These are phyloP conservation scores for Leptopilina boulardi DNA, from an alignment of 1,140 invertebrate genomes.

Conservation along the genomic window DNA sequence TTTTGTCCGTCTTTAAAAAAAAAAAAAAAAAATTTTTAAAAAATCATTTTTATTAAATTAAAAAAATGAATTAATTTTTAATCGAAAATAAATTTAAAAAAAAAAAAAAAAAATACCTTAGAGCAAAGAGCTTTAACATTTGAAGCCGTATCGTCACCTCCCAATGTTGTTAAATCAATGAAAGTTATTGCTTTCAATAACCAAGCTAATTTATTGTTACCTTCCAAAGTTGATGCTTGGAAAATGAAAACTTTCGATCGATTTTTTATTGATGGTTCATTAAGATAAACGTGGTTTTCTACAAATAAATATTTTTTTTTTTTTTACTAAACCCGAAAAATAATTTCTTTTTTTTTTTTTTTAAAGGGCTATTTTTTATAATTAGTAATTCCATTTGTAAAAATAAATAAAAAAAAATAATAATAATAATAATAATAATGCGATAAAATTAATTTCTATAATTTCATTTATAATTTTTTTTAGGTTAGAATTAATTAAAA, in stretches of 20 bases:
- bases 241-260: not conserved
- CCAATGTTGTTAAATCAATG: conserved; percentile 95
- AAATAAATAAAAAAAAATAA: too few species aligned
- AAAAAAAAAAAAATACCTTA: conserved; percentile 78
- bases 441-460: too few species aligned
- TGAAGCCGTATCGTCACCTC: conserved; percentile 89
- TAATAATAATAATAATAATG: too few species aligned
- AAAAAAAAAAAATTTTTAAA: too few species aligned
- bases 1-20: too few species aligned
- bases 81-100: not conserved
- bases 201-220: conserved; percentile 83
- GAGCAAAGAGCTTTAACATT: conserved; percentile 88
- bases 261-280: not conserved
- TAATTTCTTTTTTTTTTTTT: not conserved
- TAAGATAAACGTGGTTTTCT: not conserved
- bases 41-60: too few species aligned
- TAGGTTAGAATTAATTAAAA: too few species aligned
- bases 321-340: too few species aligned
- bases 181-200: conserved; percentile 88
- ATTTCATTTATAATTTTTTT: too few species aligned
- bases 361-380: not conserved
- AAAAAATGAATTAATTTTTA: too few species aligned
- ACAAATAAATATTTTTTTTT: too few species aligned
- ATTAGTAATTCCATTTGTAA: not conserved
- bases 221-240: conserved; percentile 58